These are phyloP conservation scores for Pygoscelis antarcticus DNA, from an alignment of 2,113 vertebrate genomes.

Conservation along the genomic window DNA sequence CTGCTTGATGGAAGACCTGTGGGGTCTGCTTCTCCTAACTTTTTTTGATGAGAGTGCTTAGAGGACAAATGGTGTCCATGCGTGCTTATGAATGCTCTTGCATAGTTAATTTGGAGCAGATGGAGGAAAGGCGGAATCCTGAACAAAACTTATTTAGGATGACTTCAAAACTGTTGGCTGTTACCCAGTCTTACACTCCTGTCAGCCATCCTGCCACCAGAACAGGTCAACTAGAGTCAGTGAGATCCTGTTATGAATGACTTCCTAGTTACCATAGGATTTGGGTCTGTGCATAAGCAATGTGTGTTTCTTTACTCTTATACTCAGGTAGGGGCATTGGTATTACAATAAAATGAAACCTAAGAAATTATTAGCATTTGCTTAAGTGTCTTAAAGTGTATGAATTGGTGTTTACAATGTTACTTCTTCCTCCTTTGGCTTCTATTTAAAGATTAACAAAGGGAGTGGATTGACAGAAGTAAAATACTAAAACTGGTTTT, in stretches of 20 bases:
- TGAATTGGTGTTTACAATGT: not conserved
- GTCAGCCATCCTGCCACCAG: not conserved
- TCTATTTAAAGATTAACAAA: not conserved
- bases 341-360: not conserved
- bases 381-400: not conserved
- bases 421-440: not conserved
- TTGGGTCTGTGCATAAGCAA: not conserved
- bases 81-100: not conserved
- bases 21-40: not conserved
- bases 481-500: not conserved
- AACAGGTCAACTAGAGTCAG: not conserved
- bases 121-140: not conserved
- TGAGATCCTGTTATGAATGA: not conserved
- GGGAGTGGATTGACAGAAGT: not conserved
- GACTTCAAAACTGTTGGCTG: not conserved
- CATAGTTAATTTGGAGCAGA: not conserved
- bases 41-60: not conserved
- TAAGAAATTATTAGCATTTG: not conserved
- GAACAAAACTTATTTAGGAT: not conserved
- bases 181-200: not conserved
- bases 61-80: not conserved
- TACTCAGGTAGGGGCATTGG: not conserved
- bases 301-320: not conserved
- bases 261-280: not conserved
- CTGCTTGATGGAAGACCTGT: not conserved